Base-by-base conservation (phyloP, 2,888 invertebrate species). In the Tipula lateralis region DNA sequence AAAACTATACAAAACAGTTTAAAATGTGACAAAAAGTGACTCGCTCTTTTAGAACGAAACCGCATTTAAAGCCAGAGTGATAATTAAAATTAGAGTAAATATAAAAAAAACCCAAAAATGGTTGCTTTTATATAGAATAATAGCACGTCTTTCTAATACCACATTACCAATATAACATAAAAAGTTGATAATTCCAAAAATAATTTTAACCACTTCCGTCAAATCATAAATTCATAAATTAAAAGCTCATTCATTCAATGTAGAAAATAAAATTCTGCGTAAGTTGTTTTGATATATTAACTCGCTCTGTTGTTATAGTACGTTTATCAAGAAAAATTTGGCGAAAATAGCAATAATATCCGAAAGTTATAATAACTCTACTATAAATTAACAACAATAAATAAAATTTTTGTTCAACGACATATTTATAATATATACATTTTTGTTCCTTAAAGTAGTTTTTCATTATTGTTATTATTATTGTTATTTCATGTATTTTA, bases 321-420 rank as follows among this genome's bases (percentile, higher is more conserved):
- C 7, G 24, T 66, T 66, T 66, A 66, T 39, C 39, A 44, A 13
- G n/a, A 85, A 85, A 39, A 83, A n/a, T n/a, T 83, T 13, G 84
- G 85, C 83, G 85, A 83, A 86, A 85, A 85, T 85, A 85, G 80
- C 85, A 85, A 50, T 84, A 84, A 50, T 85, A 85, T 80, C 84
- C 86, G 6, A 85, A 85, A 84, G 84, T 84, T 83, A 84, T 39
- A 16, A 44, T 83, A 24, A 66, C 84, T 29, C 84, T 12, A 30
- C 44, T n/a, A n/a, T n/a, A n/a, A n/a, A n/a, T n/a, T n/a, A 44
- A n/a, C 2, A 44, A 36, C 16, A 66, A 66, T 66, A 66, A 66
- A 66, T 24, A 66, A 66, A 66, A 66, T 66, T 24, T n/a, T 24
- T 66, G 24, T 66, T 66, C 66, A 66, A 66, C 66, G 66, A 66